Evolutionary conservation across 2,888 invertebrate species (phyloP).

Genomic region (Drosophila nr. perissopoda): DNA sequence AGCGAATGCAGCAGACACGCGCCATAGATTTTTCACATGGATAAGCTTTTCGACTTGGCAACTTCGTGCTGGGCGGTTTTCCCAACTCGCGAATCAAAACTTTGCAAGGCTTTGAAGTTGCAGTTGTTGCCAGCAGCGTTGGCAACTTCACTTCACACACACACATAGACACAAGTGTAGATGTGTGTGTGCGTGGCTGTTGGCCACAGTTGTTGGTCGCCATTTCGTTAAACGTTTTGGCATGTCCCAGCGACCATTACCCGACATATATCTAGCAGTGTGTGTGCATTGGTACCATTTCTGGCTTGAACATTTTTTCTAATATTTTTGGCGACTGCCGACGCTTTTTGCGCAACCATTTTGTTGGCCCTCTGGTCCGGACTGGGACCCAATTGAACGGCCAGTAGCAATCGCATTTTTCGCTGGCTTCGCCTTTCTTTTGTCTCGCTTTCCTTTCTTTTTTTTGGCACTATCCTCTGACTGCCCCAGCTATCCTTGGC

Average conservation of each 20-base stretch:
- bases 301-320: slow-evolving; percentile 60
- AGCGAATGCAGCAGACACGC: slow-evolving; percentile 69
- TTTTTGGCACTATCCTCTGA: slow-evolving; percentile 61
- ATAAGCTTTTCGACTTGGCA: slow-evolving; percentile 64
- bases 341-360: slow-evolving; percentile 80
- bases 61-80: slow-evolving; percentile 39
- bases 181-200: slow-evolving; percentile 4
- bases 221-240: slow-evolving; percentile 70
- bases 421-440: slow-evolving; percentile 64
- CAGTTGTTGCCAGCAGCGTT: slow-evolving; percentile 27
- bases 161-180: not conserved
- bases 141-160: slow-evolving; percentile 34
- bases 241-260: slow-evolving; percentile 64
- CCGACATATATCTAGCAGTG: slow-evolving; percentile 15
- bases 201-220: slow-evolving; percentile 58
- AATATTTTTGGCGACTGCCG: slow-evolving; percentile 76
- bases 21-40: slow-evolving; percentile 80
- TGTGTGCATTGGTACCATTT: slow-evolving; percentile 33
- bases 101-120: slow-evolving; percentile 58
- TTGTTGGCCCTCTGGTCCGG: slow-evolving; percentile 55
- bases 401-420: slow-evolving; percentile 66
- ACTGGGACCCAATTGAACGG: slow-evolving; percentile 43
- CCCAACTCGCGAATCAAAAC: slow-evolving; percentile 50
- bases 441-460: slow-evolving; percentile 44
- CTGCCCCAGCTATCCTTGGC: slow-evolving; percentile 26